Conservation (phyloP, 1,140 invertebrate genomes). For the Chironomus tepperi region DNA sequence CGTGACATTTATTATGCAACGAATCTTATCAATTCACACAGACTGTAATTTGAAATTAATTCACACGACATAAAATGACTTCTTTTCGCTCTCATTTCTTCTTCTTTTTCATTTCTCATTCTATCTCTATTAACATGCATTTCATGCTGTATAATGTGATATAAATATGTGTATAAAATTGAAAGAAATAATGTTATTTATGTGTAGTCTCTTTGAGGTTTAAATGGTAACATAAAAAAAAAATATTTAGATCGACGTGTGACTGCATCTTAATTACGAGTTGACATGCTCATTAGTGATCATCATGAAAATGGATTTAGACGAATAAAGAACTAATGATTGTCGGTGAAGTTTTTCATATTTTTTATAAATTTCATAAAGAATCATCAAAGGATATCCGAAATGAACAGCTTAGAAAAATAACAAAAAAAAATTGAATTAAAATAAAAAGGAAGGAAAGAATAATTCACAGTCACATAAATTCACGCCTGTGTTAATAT, state of each 20-base stretch:
- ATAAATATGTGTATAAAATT: background rate
- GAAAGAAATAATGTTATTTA: slow-evolving; percentile 3
- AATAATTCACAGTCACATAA: background rate
- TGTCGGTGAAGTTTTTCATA: background rate
- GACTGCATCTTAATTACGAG: slow-evolving; percentile 6
- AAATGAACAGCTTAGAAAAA: background rate
- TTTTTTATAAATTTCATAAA: background rate
- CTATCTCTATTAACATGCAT: background rate
- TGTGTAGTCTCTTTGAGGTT: background rate
- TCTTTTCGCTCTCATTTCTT: background rate
- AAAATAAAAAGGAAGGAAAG: no score
- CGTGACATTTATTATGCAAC: slow-evolving; percentile 16
- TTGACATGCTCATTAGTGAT: slow-evolving; percentile 14
- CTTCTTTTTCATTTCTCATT: background rate
- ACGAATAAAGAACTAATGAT: background rate
- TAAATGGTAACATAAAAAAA: background rate
- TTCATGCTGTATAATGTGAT: no score
- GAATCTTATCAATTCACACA: slow-evolving; percentile 16
- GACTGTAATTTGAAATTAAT: slow-evolving; percentile 23
- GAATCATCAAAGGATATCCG: background rate
- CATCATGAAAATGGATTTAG: background rate
- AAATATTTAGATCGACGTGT: background rate
- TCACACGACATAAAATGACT: slow-evolving; percentile 9
- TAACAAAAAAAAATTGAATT: no score
- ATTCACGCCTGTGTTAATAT: background rate